Base-by-base conservation (phyloP, 2,797 vertebrate species). In the Tapera naevia region DNA sequence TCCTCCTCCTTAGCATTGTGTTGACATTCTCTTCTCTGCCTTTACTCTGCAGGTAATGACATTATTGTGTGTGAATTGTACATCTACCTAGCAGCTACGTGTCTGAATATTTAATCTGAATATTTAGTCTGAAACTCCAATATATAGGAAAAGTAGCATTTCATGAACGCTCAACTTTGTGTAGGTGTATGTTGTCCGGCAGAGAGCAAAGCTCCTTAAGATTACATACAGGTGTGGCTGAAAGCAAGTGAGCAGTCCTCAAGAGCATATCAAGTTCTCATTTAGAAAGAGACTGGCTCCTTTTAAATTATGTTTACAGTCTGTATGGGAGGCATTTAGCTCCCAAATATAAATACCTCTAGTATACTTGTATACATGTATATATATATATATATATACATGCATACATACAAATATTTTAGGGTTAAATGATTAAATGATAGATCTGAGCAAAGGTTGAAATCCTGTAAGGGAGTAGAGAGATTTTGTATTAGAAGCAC, bases 121-220 rank as follows among this genome's bases (percentile, higher is more conserved):
- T 10, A 22, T 48, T 67, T 67, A 53, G 14, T 79, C 41, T 92
- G 57, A 88, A 89, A 80, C 37, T 80, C 15, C 10, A 72, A 0
- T 48, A 48, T 5, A 9, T n/a, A 48, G 37, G 53, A 83, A 80
- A 85, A 88, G 24, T 10, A 54, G 5, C 16, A 57, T 89, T 87
- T 92, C 30, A 60, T 0, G 0, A 60, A 21, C 0, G 0, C 21
- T 70, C 8, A 74, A 5, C 21, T 85, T 93, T 0, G 0, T 11
- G 6, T 57, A 64, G 30, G 6, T 73, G 2, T 79, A 22, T 33
- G 7, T 76, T 60, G 39, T 21, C 48, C 33, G 25, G 16, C 9
- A 80, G 61, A 89, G 21, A 85, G 30, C 10, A 43, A 87, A 74
- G 41, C 30, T 91, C 10, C 30, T 80, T 46, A 17, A 21, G 17